phyloP scores from a whole-genome alignment of 2,113 vertebrate species.

The Limanda limanda region DNA sequence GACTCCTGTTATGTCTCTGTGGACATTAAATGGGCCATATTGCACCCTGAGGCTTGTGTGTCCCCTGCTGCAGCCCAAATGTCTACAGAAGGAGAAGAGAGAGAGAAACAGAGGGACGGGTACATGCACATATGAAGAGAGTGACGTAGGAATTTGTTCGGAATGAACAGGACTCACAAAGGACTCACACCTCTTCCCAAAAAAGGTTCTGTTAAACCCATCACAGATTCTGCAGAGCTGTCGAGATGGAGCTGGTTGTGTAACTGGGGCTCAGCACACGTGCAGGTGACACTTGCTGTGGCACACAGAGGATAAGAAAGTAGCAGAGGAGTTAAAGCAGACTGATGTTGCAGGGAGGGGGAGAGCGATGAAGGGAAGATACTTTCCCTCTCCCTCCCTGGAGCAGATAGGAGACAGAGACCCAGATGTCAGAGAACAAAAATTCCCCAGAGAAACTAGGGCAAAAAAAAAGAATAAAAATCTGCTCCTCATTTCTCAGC shows the following conservation, averaged over 20 bases:
- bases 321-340: conserved; percentile 34
- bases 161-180: background rate
- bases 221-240: background rate
- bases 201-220: background rate
- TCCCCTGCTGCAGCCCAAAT: conserved; percentile 51
- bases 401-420: conserved; percentile 71
- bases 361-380: conserved; percentile 48
- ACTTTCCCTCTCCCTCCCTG: conserved; percentile 53
- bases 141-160: background rate
- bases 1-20: conserved; percentile 35
- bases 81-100: conserved; percentile 16
- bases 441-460: conserved; percentile 66
- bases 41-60: conserved; percentile 64
- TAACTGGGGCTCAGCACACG: conserved; percentile 2
- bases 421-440: conserved; percentile 81
- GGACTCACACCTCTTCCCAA: conserved; percentile 7
- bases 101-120: background rate
- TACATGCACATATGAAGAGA: background rate
- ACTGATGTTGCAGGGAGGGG: conserved; percentile 5
- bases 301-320: conserved; percentile 20
- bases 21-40: conserved; percentile 74
- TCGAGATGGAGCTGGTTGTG: background rate
- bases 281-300: background rate
- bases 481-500: conserved; percentile 49
- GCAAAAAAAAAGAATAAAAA: conserved; percentile 48